phyloP scores from a whole-genome alignment of 2,888 invertebrate genomes.

The Micoletzkya japonica region DNA sequence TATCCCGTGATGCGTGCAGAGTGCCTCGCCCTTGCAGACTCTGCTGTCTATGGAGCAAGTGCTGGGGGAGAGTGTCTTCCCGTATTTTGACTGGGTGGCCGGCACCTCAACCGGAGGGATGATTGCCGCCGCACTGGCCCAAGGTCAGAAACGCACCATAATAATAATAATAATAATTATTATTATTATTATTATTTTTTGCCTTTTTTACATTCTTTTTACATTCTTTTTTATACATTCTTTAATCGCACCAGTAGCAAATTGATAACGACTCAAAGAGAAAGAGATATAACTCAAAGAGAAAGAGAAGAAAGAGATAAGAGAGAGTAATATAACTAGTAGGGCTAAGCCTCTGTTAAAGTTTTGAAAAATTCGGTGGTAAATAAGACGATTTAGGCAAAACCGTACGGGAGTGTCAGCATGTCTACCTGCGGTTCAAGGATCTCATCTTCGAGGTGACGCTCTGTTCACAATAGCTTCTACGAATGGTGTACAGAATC shows the following conservation, averaged over 20 bases:
- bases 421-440: conserved; percentile 89
- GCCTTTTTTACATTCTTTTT: too few species aligned
- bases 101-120: conserved; percentile 88
- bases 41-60: conserved; percentile 54
- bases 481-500: too few species aligned
- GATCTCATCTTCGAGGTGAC: conserved; percentile 89
- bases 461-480: too few species aligned
- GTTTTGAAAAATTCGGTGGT: too few species aligned
- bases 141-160: conserved; percentile 64
- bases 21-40: conserved; percentile 34
- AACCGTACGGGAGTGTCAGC: conserved; percentile 77
- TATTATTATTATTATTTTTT: too few species aligned
- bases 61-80: conserved; percentile 54
- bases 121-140: conserved; percentile 80
- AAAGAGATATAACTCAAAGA: too few species aligned
- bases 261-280: too few species aligned
- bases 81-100: conserved; percentile 90
- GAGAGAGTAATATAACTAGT: too few species aligned
- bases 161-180: neutral
- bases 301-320: too few species aligned
- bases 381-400: conserved; percentile 46
- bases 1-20: neutral
- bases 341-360: too few species aligned
- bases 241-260: too few species aligned
- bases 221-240: too few species aligned